Percentiles rank a stretch among this genome's conserved stretches.
Evolutionary conservation across 2,888 invertebrate species (phyloP).

Genomic region (Allophyes oxyacanthae): DNA sequence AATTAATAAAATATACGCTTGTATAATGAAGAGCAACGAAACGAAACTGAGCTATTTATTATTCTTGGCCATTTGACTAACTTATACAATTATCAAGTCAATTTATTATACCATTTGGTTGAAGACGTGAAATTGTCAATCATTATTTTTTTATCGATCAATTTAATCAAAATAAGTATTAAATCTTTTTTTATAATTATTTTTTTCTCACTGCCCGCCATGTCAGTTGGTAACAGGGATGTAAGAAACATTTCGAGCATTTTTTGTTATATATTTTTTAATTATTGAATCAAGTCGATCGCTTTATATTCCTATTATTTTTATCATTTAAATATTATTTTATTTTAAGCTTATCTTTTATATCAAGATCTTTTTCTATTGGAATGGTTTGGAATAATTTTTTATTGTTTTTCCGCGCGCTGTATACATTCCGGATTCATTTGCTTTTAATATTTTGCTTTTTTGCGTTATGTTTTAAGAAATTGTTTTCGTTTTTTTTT

Average conservation of each 20-base stretch:
- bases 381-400: conserved; percentile 26
- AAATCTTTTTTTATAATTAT: no score
- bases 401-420: conserved; percentile 16
- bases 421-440: conserved; percentile 50
- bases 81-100: conserved; percentile 4
- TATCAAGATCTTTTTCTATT: conserved; percentile 39
- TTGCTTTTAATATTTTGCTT: conserved; percentile 41
- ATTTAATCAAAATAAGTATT: no score
- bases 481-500: conserved; percentile 31
- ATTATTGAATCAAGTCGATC: no score
- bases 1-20: no score
- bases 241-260: no score
- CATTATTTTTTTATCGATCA: conserved; percentile 22
- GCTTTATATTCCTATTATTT: neutral
- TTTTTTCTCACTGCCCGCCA: neutral
- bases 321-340: conserved; percentile 23
- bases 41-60: neutral
- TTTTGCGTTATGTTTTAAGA: conserved; percentile 30
- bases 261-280: no score
- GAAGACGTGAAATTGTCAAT: conserved; percentile 3
- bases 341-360: conserved; percentile 28
- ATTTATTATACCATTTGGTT: neutral
- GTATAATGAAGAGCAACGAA: no score
- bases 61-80: conserved; percentile 18
- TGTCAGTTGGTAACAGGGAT: no score